These are phyloP conservation scores for Melanotaenia parkinsoni DNA, from an alignment of 2,797 vertebrate genomes.

Conservation along the genomic window DNA sequence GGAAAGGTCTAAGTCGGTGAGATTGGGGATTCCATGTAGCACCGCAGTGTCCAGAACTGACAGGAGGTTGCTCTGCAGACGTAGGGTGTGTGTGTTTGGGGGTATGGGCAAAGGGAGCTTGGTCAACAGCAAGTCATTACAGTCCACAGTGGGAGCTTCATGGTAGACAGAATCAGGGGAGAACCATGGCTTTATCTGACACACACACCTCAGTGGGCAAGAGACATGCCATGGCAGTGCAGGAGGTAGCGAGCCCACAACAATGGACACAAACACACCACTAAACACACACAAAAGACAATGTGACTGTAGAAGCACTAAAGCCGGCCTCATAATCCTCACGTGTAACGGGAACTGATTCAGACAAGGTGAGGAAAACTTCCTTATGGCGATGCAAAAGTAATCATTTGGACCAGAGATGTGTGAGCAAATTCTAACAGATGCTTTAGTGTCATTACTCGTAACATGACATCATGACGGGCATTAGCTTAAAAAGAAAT, in stretches of 20 bases:
- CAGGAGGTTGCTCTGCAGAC: constrained; percentile 94
- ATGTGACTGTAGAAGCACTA: constrained; percentile 81
- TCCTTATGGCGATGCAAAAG: constrained; percentile 40
- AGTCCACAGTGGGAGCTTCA: constrained; percentile 96
- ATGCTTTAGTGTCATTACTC: constrained; percentile 26
- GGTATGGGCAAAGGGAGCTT: constrained; percentile 87
- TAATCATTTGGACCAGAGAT: constrained; percentile 52
- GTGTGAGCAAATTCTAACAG: constrained; percentile 34
- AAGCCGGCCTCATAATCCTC: constrained; percentile 81
- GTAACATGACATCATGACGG: constrained; percentile 19
- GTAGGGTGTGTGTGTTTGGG: constrained; percentile 90
- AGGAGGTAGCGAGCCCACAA: constrained; percentile 77
- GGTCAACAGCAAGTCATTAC: constrained; percentile 92
- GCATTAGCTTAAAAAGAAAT: constrained; percentile 15
- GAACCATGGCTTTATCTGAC: constrained; percentile 98
- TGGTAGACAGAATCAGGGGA: constrained; percentile 92
- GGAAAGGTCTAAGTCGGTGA: constrained; percentile 95
- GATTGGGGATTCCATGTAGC: constrained; percentile 88
- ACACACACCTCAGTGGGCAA: constrained; percentile 90
- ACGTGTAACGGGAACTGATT: constrained; percentile 53
- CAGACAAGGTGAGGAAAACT: constrained; percentile 45
- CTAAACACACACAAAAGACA: constrained; percentile 83
- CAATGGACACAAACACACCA: constrained; percentile 66
- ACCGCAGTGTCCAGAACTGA: constrained; percentile 82
- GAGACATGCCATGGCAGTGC: constrained; percentile 92